Evolutionary conservation across 2,888 invertebrate species (phyloP).

Genomic region (Chrysolina americana): DNA sequence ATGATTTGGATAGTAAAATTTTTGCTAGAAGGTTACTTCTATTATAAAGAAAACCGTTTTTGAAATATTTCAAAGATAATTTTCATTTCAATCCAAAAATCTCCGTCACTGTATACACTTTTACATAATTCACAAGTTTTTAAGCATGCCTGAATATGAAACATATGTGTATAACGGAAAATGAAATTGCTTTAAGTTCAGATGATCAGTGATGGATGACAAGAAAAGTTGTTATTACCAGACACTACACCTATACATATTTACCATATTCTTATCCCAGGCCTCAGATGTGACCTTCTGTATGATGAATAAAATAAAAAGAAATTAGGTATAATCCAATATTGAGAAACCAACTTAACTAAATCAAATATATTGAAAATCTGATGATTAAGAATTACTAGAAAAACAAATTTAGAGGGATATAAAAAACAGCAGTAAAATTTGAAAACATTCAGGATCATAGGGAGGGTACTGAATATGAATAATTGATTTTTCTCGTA

Average conservation of each 20-base stretch:
- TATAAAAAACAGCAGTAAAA: no score
- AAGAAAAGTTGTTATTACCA: not conserved
- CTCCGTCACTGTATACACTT: no score
- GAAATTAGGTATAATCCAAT: conserved; percentile 49
- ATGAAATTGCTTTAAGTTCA: not conserved
- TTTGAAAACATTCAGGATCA: not conserved
- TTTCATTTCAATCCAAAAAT: no score
- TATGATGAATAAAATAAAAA: conserved; percentile 71
- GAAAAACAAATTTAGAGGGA: no score
- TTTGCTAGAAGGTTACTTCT: no score
- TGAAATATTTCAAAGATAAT: no score
- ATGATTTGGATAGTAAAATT: no score
- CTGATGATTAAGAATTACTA: no score
- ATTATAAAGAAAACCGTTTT: no score
- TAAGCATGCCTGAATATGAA: not conserved
- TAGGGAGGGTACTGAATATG: no score
- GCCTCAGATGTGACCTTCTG: conserved; percentile 90
- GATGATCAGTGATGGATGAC: conserved; percentile 12
- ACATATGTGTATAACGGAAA: not conserved
- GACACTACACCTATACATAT: conserved; percentile 64
- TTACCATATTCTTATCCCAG: conserved; percentile 95
- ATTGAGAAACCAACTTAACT: conserved; percentile 6
- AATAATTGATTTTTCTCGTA: not conserved
- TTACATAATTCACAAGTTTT: no score
- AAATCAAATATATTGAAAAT: not conserved